A percentile compares a stretch with the other conserved stretches of the same genome.
phyloP scores from a whole-genome alignment of 2,113 vertebrate species.

The Neotragus moschatus region DNA sequence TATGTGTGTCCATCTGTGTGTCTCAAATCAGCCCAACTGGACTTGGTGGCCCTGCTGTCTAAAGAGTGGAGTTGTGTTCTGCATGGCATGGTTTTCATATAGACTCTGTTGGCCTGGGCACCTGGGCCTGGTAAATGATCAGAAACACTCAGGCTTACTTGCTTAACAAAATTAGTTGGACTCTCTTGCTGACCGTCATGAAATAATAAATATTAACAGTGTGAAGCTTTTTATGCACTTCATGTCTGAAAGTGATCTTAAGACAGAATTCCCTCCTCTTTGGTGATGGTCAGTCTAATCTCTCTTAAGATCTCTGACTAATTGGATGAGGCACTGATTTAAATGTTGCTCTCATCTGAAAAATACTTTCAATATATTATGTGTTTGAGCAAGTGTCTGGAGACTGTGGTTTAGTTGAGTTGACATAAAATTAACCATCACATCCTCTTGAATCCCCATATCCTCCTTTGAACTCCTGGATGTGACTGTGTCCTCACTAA shows the following conservation, averaged over 20 bases:
- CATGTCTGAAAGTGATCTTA: too few relatives aligned
- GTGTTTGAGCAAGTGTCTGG: not conserved
- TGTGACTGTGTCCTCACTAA: not conserved
- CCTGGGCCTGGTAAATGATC: not conserved
- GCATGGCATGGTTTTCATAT: not conserved
- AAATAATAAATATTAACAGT: not conserved
- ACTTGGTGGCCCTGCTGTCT: not conserved
- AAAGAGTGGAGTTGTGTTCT: not conserved
- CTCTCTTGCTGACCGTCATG: not conserved
- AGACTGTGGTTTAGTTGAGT: not conserved
- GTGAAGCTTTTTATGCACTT: too few relatives aligned
- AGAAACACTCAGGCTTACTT: not conserved
- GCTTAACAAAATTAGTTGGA: fast-evolving
- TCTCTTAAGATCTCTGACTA: too few relatives aligned
- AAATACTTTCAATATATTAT: not conserved
- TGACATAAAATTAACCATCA: not conserved
- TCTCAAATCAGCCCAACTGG: not conserved
- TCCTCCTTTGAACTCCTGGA: not conserved
- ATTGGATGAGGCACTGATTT: too few relatives aligned
- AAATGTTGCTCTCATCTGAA: not conserved
- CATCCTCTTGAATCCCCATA: not conserved
- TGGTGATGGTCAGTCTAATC: too few relatives aligned
- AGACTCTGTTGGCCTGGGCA: not conserved
- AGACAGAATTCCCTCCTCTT: too few relatives aligned
- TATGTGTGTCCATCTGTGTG: not conserved